Conservation (phyloP, 2,797 vertebrate genomes). For the Otolemur crassicaudatus region DNA sequence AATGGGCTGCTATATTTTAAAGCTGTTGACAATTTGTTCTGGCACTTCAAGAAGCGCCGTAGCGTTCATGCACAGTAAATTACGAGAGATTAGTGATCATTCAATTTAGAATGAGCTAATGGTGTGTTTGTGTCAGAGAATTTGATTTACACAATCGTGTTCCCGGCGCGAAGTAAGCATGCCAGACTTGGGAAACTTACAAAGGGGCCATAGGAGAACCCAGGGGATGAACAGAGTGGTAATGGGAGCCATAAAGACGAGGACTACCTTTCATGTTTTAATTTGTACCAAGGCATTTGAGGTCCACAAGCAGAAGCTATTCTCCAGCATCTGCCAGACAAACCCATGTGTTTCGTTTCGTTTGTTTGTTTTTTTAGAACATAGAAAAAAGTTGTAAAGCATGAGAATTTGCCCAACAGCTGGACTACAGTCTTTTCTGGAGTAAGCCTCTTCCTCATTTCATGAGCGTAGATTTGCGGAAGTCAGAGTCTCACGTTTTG, state of each 20-base stretch:
- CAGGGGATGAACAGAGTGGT: conserved; percentile 2
- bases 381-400: conserved; percentile 60
- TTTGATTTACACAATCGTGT: conserved; percentile 65
- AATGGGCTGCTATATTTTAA: conserved; percentile 72
- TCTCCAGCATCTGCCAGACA: conserved; percentile 65
- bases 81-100: conserved; percentile 77
- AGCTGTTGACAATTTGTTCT: conserved; percentile 79
- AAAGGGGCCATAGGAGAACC: neutral
- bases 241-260: neutral
- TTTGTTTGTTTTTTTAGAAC: conserved; percentile 49
- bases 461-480: neutral
- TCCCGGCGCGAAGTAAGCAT: conserved; percentile 23
- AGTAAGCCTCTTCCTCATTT: conserved; percentile 25
- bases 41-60: conserved; percentile 68
- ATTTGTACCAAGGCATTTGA: conserved; percentile 68
- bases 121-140: conserved; percentile 71
- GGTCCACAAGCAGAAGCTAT: conserved; percentile 67
- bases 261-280: conserved; percentile 78
- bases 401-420: conserved; percentile 69
- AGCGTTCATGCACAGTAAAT: conserved; percentile 74
- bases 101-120: conserved; percentile 73
- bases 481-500: neutral
- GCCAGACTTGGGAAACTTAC: conserved; percentile 45
- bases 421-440: conserved; percentile 66
- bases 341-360: conserved; percentile 66